phyloP scores from a whole-genome alignment of 64 coral and sea anemone species.

The Pachyseris speciosa region DNA sequence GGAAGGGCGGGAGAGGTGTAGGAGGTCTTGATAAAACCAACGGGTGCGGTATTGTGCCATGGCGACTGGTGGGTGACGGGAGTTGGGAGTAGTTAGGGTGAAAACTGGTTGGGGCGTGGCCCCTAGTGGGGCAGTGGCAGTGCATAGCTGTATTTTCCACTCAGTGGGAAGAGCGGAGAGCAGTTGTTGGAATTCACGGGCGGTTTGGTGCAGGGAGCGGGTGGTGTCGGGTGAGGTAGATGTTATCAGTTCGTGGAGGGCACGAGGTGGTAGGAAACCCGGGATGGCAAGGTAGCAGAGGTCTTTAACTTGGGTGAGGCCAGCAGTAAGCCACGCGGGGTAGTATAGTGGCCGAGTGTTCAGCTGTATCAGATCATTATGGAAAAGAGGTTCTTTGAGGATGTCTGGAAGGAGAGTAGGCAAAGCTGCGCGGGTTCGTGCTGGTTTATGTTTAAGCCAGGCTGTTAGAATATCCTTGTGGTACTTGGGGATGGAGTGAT shows the following conservation, averaged over 20 bases:
- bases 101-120: not conserved
- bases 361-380: not conserved
- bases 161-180: not conserved
- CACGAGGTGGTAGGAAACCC: not conserved
- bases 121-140: not conserved
- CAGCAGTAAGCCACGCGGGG: not conserved
- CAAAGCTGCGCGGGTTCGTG: not conserved
- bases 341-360: not conserved
- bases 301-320: not conserved
- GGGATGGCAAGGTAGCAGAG: conserved; percentile 1
- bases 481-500: not conserved
- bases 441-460: not conserved
- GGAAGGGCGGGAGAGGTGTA: not conserved
- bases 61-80: not conserved
- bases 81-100: not conserved
- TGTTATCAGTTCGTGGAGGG: not conserved
- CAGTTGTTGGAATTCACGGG: not conserved
- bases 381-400: not conserved
- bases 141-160: not conserved
- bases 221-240: too few species aligned
- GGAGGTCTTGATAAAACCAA: not conserved
- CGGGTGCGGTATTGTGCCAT: not conserved
- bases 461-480: conserved; percentile 11
- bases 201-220: not conserved
- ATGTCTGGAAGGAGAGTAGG: not conserved